Conservation (phyloP, 1,140 invertebrate species). For the Acromyrmex heyeri region DNA sequence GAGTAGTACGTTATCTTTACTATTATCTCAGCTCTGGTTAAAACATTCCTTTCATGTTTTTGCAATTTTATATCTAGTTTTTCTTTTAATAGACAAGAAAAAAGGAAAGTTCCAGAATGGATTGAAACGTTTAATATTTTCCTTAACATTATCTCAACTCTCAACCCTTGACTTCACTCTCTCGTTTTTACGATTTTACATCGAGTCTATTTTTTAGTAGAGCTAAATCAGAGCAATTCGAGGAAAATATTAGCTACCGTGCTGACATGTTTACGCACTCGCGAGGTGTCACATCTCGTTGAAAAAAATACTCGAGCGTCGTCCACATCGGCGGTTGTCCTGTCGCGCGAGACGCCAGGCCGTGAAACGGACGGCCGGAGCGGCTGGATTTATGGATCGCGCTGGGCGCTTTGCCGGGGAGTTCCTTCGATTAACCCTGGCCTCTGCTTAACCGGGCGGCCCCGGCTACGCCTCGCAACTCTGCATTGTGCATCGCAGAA, state of each 20-base stretch:
- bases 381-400: slow-evolving; percentile 60
- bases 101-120: neutral
- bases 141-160: neutral
- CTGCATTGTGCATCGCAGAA: slow-evolving; percentile 40
- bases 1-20: neutral
- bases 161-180: neutral
- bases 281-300: slow-evolving; percentile 58
- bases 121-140: neutral
- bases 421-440: slow-evolving; percentile 69
- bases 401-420: slow-evolving; percentile 37
- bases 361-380: slow-evolving; percentile 73
- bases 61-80: too few relatives aligned
- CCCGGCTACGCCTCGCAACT: slow-evolving; percentile 33
- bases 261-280: neutral
- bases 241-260: too few relatives aligned
- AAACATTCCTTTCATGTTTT: too few relatives aligned
- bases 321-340: slow-evolving; percentile 71
- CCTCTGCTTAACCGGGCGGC: slow-evolving; percentile 55
- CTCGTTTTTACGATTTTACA: neutral
- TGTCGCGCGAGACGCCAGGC: slow-evolving; percentile 77
- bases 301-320: slow-evolving; percentile 77
- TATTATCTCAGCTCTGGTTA: too few relatives aligned
- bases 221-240: neutral
- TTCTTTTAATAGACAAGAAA: too few relatives aligned
- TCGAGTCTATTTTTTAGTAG: neutral